Evolutionary conservation across 2,888 invertebrate genomes (phyloP).

Genomic region (Anarsia innoxiella): DNA sequence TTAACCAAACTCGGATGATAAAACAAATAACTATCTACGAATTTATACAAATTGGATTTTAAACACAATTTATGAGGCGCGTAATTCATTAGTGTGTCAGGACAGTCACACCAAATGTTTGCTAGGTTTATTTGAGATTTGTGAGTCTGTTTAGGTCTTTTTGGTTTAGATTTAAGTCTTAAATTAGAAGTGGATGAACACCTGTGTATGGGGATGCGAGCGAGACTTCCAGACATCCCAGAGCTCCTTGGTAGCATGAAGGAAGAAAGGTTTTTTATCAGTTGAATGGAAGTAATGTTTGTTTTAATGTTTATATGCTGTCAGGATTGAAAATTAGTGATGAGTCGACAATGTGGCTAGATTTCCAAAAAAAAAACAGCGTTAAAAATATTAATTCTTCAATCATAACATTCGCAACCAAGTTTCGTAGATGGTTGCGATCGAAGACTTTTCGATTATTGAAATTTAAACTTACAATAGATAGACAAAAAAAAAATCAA

Average conservation of each 20-base stretch:
- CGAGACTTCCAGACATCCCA: constrained; percentile 66
- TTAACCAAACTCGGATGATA: constrained; percentile 52
- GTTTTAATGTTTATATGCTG: too few species aligned
- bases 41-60: constrained; percentile 46
- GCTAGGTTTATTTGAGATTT: constrained; percentile 34
- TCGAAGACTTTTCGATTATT: too few species aligned
- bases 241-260: constrained; percentile 65
- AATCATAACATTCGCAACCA: too few species aligned
- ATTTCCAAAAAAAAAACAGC: too few species aligned
- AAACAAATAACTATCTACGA: constrained; percentile 47
- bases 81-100: constrained; percentile 50
- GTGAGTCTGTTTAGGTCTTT: constrained; percentile 16
- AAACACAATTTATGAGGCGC: constrained; percentile 50
- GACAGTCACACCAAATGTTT: constrained; percentile 52
- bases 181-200: constrained; percentile 36
- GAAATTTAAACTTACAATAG: too few species aligned
- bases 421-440: too few species aligned
- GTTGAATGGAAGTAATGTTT: too few species aligned
- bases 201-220: constrained; percentile 72
- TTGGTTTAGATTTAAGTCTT: constrained; percentile 13
- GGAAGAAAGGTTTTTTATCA: too few species aligned
- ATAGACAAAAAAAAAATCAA: too few species aligned
- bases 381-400: too few species aligned
- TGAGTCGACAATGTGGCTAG: too few species aligned
- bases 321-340: too few species aligned